A percentile compares a stretch with the other conserved stretches of the same genome.
These are phyloP conservation scores for Lasiurus cinereus DNA, from an alignment of 2,113 vertebrate species.

Conservation along the genomic window DNA sequence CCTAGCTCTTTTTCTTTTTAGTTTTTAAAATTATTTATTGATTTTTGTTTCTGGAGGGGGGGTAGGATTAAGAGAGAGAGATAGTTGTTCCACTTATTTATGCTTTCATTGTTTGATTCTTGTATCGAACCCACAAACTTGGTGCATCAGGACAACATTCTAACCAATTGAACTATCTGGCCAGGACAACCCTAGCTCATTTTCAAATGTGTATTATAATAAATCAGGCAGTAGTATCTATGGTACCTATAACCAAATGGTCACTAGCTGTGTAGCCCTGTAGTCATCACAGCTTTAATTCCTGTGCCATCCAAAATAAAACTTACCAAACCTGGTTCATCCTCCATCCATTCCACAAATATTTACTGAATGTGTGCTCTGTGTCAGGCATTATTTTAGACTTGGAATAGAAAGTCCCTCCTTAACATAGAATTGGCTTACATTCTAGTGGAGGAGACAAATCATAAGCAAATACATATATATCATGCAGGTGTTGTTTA, in stretches of 20 bases:
- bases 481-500: not conserved
- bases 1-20: not conserved
- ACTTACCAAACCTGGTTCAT: not conserved
- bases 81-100: too few species aligned
- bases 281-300: not conserved
- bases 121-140: too few species aligned
- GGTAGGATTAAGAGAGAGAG: too few species aligned
- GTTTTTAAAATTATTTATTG: too few species aligned
- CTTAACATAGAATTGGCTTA: constrained; percentile 8
- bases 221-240: not conserved
- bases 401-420: not conserved
- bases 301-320: not conserved
- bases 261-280: not conserved
- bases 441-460: not conserved
- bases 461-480: not conserved
- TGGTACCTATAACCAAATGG: not conserved
- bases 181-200: not conserved
- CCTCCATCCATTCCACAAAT: not conserved
- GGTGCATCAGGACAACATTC: too few species aligned
- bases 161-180: not conserved
- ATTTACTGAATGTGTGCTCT: not conserved
- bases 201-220: constrained; percentile 11
- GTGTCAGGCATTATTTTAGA: not conserved
- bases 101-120: too few species aligned
- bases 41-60: too few species aligned